Conservation (phyloP, 2,113 vertebrate species). For the Dromiciops gliroides region DNA sequence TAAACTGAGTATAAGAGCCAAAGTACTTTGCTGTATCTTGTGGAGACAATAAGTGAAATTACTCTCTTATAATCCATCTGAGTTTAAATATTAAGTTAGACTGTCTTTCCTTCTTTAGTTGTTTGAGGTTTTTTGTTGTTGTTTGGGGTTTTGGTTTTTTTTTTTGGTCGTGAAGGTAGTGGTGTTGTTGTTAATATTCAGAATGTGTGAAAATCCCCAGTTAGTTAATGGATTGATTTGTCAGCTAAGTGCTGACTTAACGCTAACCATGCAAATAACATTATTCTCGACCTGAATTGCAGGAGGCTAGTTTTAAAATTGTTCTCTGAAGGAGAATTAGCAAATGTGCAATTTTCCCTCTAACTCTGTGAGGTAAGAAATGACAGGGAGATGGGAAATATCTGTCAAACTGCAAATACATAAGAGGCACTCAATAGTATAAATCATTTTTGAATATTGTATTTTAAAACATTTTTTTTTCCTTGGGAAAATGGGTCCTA, state of each 20-base stretch:
- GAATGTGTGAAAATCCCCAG: slow-evolving; percentile 76
- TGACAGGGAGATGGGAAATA: slow-evolving; percentile 65
- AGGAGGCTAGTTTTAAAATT: slow-evolving; percentile 72
- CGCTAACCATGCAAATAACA: slow-evolving; percentile 74
- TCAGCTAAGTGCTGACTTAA: slow-evolving; percentile 77
- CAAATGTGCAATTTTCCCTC: slow-evolving; percentile 69
- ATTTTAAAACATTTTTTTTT: slow-evolving; percentile 78
- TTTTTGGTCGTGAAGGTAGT: background rate
- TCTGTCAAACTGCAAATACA: slow-evolving; percentile 75
- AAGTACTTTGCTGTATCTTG: slow-evolving; percentile 67
- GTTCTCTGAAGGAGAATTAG: slow-evolving; percentile 79
- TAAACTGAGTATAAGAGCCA: slow-evolving; percentile 47
- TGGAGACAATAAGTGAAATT: background rate
- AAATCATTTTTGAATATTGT: slow-evolving; percentile 74
- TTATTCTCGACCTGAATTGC: slow-evolving; percentile 65
- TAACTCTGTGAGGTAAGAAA: slow-evolving; percentile 62
- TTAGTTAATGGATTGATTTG: slow-evolving; percentile 78
- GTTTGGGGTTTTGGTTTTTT: no score
- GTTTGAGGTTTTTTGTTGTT: no score
- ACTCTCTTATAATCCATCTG: slow-evolving; percentile 22
- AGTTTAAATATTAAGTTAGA: slow-evolving; percentile 41
- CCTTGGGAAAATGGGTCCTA: slow-evolving; percentile 73
- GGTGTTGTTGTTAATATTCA: slow-evolving; percentile 68
- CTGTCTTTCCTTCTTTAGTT: slow-evolving; percentile 48
- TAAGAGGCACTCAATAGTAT: slow-evolving; percentile 68